phyloP scores from a whole-genome alignment of 2,797 vertebrate genomes.

The Australoheros facetus region DNA sequence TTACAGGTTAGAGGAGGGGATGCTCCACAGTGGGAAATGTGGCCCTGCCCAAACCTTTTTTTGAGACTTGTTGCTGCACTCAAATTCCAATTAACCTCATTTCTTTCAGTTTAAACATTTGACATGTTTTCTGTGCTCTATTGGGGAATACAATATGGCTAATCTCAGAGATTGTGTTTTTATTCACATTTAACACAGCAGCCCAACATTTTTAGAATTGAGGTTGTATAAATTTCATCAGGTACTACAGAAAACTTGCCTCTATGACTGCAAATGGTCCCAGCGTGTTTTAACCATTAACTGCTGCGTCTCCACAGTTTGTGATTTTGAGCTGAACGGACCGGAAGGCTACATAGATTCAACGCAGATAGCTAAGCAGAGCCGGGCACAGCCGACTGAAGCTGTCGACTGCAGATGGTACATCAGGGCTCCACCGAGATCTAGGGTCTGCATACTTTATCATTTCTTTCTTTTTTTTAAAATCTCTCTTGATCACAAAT shows the following conservation, averaged over 20 bases:
- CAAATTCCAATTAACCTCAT: not conserved
- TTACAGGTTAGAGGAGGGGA: not conserved
- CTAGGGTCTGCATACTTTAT: slow-evolving; percentile 63
- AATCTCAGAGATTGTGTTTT: not conserved
- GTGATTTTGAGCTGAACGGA: slow-evolving; percentile 97
- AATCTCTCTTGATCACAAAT: not conserved
- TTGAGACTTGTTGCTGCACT: not conserved
- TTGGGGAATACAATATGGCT: not conserved
- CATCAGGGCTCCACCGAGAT: slow-evolving; percentile 88
- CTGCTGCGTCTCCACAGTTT: slow-evolving; percentile 75
- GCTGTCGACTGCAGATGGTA: slow-evolving; percentile 98
- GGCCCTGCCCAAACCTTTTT: not conserved
- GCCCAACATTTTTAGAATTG: no score
- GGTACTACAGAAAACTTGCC: not conserved
- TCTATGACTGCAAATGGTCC: not conserved
- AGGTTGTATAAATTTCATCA: not conserved
- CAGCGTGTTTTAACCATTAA: not conserved
- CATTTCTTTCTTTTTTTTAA: not conserved
- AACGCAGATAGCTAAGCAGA: slow-evolving; percentile 86
- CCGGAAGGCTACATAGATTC: slow-evolving; percentile 95
- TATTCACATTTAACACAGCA: not conserved
- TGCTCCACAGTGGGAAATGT: not conserved
- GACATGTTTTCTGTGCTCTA: not conserved
- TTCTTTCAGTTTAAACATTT: not conserved
- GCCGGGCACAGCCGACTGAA: slow-evolving; percentile 86